A percentile compares a stretch with the other conserved stretches of the same genome.
These are phyloP conservation scores for Pollimyrus isidori DNA, from an alignment of 2,113 vertebrate species.

Conservation along the genomic window DNA sequence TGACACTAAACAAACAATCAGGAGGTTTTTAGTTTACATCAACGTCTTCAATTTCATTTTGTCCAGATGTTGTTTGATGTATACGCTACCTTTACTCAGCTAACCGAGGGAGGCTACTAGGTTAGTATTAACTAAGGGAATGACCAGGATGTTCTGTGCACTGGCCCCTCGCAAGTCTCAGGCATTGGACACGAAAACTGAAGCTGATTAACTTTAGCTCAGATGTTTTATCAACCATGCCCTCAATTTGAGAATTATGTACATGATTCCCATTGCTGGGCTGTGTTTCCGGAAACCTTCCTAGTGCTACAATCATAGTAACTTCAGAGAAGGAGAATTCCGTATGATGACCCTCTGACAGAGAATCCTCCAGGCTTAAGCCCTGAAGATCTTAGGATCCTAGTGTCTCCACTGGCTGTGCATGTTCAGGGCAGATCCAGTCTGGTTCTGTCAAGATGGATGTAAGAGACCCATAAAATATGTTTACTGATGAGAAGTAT, in stretches of 20 bases:
- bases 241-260: background rate
- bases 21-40: background rate
- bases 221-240: background rate
- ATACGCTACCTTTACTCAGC: background rate
- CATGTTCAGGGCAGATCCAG: background rate
- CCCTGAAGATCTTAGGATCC: background rate
- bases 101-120: background rate
- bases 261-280: background rate
- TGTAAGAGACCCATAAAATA: background rate
- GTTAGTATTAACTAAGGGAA: background rate
- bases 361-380: background rate
- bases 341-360: background rate
- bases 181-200: background rate
- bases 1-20: background rate
- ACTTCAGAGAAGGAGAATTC: background rate
- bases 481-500: background rate
- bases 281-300: background rate
- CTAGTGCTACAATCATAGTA: background rate
- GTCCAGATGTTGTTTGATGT: background rate
- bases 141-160: background rate
- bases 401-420: background rate
- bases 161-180: background rate
- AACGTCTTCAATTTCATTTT: background rate
- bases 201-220: background rate
- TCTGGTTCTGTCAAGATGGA: background rate